Evolutionary conservation across 2,113 vertebrate genomes (phyloP).

Genomic region (Aspiorhynchus laticeps): DNA sequence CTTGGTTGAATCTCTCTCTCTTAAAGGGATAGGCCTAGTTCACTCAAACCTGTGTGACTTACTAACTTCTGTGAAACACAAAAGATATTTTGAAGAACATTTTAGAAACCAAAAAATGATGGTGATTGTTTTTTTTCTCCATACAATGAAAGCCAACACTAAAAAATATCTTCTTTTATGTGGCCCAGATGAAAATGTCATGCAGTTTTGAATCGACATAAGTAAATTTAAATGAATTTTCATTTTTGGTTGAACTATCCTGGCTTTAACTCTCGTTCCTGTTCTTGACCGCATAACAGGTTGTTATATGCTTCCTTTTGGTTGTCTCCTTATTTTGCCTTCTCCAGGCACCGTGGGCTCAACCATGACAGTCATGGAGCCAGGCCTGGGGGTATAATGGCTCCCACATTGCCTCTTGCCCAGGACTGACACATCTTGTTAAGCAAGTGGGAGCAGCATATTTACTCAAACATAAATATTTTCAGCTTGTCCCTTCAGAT

Average conservation of each 20-base stretch:
- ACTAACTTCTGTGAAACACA: neutral
- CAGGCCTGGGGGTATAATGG: conserved; percentile 58
- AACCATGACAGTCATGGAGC: conserved; percentile 46
- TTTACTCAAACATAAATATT: conserved; percentile 70
- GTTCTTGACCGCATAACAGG: neutral
- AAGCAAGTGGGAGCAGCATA: conserved; percentile 62
- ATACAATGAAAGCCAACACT: too few species aligned
- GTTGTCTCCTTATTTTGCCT: conserved; percentile 28
- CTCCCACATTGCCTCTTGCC: conserved; percentile 63
- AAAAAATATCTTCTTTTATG: neutral
- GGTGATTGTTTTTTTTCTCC: too few species aligned
- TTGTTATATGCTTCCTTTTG: conserved; percentile 8
- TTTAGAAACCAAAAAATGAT: neutral
- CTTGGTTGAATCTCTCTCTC: neutral
- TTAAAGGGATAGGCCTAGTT: neutral
- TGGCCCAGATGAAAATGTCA: neutral
- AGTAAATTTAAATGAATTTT: neutral
- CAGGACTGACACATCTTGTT: conserved; percentile 71
- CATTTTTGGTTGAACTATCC: neutral
- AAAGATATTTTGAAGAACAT: neutral
- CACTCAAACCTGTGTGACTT: neutral
- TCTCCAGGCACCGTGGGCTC: conserved; percentile 39
- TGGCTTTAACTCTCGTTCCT: neutral
- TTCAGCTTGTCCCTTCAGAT: conserved; percentile 67
- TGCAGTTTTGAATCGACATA: neutral